Conservation (phyloP, 2,888 invertebrate species). For the Arctia plantaginis region DNA sequence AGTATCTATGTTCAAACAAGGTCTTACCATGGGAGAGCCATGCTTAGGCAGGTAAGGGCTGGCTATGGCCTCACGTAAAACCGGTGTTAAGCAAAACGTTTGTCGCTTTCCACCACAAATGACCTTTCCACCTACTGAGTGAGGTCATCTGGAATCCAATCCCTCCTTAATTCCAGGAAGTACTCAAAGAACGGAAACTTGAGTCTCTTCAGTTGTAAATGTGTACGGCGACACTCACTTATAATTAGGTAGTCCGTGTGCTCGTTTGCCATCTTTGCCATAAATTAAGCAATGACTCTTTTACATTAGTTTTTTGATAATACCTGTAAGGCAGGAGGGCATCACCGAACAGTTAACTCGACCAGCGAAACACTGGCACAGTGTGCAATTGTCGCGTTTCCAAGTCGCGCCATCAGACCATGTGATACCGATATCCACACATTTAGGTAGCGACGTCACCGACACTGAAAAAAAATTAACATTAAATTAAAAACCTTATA, state of each 20-base stretch:
- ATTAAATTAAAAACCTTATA: conserved; percentile 13
- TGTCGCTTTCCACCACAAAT: background rate
- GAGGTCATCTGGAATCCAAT: background rate
- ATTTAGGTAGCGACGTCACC: conserved; percentile 64
- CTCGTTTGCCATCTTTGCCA: background rate
- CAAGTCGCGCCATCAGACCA: conserved; percentile 90
- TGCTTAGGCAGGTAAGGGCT: background rate
- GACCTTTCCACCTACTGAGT: too few relatives aligned
- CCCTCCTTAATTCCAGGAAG: too few relatives aligned
- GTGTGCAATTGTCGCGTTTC: conserved; percentile 88
- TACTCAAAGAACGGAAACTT: too few relatives aligned
- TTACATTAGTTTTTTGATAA: background rate
- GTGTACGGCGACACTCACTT: too few relatives aligned
- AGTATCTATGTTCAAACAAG: too few relatives aligned
- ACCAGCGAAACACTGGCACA: conserved; percentile 90
- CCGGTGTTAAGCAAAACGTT: background rate
- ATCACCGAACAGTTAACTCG: conserved; percentile 85
- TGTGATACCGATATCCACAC: conserved; percentile 87
- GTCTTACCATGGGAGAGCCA: background rate
- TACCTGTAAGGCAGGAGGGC: conserved; percentile 55
- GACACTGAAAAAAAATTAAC: conserved; percentile 14
- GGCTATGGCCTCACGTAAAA: background rate
- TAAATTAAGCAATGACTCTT: background rate
- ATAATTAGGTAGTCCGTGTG: too few relatives aligned
- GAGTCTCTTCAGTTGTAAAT: too few relatives aligned